A percentile compares a stretch with the other conserved stretches of the same genome.
Evolutionary conservation across 2,797 vertebrate genomes (phyloP).

Genomic region (Eutrigla gurnardus): DNA sequence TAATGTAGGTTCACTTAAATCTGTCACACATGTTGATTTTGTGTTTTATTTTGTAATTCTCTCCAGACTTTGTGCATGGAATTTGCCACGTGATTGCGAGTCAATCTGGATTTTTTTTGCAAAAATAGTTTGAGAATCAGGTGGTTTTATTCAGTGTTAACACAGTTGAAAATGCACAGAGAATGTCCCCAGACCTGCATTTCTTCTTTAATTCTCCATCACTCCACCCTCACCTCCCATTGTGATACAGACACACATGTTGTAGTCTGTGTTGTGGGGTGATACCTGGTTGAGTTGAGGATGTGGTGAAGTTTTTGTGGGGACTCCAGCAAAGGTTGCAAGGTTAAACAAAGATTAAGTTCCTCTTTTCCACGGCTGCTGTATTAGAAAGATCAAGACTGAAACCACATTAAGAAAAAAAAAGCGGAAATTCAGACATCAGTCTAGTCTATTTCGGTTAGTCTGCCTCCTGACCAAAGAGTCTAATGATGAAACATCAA

Average conservation of each 20-base stretch:
- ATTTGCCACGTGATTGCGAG: neutral
- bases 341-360: slow-evolving; percentile 1
- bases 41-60: neutral
- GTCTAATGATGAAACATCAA: slow-evolving; percentile 25
- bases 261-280: no score
- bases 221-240: neutral
- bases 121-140: neutral
- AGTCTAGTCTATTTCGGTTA: slow-evolving; percentile 10
- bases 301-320: slow-evolving; percentile 8
- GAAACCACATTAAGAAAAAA: slow-evolving; percentile 13
- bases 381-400: neutral
- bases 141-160: neutral
- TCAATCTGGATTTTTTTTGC: neutral
- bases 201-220: neutral
- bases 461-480: neutral
- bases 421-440: slow-evolving; percentile 9
- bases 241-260: neutral
- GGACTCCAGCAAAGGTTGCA: neutral
- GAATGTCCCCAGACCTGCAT: slow-evolving; percentile 1
- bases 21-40: neutral
- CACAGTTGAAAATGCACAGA: neutral
- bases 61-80: neutral
- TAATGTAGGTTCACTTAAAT: neutral
- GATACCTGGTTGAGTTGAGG: neutral
- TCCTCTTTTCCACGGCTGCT: slow-evolving; percentile 36